Evolutionary conservation across 1,140 invertebrate species (phyloP), one percentile per base, ranked within the genome.

Genomic region (Drosophila subobscura): DNA sequence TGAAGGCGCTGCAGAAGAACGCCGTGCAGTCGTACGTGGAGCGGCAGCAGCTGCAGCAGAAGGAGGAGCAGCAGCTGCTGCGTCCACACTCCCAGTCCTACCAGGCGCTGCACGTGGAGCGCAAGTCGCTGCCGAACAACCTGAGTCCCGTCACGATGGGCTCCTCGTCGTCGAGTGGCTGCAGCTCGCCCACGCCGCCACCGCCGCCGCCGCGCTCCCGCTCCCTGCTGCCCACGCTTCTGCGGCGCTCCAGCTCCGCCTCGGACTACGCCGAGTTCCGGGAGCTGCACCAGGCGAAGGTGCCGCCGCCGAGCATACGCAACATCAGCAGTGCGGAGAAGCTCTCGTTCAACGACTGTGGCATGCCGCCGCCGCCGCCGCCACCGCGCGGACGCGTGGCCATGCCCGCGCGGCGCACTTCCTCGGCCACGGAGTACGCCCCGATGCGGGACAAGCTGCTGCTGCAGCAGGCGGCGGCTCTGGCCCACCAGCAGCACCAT

Each of bases 1-100:
- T 97, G 1, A 97, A 97, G 91, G 96, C 96, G 0, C 95, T 97
- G 29, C 96, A 97, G 79, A 97, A 97, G 91, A 96, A 97, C 81
- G 97, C 97, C 0, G 92, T 98, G 2, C 92, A 97, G 23, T 96
- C 96, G 1, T 97, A 96, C 70, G 97, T 97, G 90, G 96, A 97
- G 78, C 93, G 96, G 37, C 96, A 97, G 76, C 94, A 95, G 65
- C 77, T 89, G 50, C 88, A 90, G 66, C 84, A 89, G 20, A 77
- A 79, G 72, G 80, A 81, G 75, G 79, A 88, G 51, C 85, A 81
- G 5, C 78, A 86, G 67, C 27, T 88, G 33, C 54, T 88, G 50
- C 79, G 85, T 41, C 77, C 85, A 0, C 88, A 88, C 55, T 84
- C 86, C 1, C 79, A 81, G 4, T 53, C 58, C 12, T 77, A 75